Evolutionary conservation across 2,113 vertebrate genomes (phyloP).

Genomic region (Propithecus coquereli): DNA sequence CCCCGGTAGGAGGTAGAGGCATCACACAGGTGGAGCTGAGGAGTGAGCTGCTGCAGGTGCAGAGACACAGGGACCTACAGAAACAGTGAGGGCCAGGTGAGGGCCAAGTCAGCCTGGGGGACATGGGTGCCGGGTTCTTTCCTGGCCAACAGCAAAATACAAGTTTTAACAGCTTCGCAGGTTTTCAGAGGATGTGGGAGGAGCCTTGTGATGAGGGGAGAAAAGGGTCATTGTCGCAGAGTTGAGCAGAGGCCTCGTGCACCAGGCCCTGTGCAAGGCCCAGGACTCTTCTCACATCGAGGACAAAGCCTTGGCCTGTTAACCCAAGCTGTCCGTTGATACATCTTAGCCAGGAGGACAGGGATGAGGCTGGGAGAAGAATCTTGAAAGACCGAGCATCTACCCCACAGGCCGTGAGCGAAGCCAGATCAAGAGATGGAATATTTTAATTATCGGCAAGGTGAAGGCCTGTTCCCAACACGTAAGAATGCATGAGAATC

Average conservation of each 20-base stretch:
- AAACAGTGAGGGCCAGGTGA: background rate
- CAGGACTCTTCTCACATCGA: background rate
- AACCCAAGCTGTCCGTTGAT: rapidly evolving
- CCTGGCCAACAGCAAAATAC: background rate
- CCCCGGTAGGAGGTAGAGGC: too few relatives aligned
- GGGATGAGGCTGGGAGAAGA: background rate
- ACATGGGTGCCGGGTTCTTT: background rate
- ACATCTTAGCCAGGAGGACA: background rate
- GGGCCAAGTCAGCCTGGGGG: background rate
- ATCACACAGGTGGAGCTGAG: background rate
- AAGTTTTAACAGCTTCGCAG: background rate
- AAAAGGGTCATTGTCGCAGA: background rate
- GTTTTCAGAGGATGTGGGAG: background rate
- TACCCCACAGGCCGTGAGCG: background rate
- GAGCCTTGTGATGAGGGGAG: background rate
- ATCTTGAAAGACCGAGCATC: background rate
- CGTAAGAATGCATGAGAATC: background rate
- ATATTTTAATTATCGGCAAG: background rate
- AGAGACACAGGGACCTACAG: background rate
- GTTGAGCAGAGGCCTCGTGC: background rate
- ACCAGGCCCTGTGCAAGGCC: too few relatives aligned
- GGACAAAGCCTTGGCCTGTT: background rate
- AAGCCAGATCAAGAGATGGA: background rate
- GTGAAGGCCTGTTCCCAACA: background rate
- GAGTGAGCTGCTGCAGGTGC: background rate